Evolutionary conservation across 2,797 vertebrate genomes (phyloP).

Genomic region (Acanthopagrus latus): DNA sequence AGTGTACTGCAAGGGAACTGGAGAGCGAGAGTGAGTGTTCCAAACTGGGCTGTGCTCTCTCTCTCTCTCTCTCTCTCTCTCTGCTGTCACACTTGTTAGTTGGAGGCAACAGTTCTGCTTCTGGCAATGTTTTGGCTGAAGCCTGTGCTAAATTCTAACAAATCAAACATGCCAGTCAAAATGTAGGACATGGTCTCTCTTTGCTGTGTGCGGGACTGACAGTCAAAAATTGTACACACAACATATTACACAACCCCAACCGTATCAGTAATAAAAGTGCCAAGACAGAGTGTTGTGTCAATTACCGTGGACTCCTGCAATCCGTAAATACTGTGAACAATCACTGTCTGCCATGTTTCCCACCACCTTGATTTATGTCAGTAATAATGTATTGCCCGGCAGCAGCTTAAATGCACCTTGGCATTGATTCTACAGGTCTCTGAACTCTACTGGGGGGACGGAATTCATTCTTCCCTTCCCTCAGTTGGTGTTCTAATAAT

Average conservation of each 20-base stretch:
- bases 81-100: constrained; percentile 6
- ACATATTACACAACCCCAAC: background rate
- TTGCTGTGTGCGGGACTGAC: constrained; percentile 14
- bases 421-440: too few species aligned
- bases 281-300: background rate
- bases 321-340: background rate
- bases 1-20: constrained; percentile 3
- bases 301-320: background rate
- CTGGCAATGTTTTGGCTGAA: constrained; percentile 34
- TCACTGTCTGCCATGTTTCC: background rate
- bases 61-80: background rate
- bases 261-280: constrained; percentile 13
- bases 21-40: background rate
- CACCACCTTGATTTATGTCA: too few species aligned
- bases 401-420: too few species aligned
- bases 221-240: background rate
- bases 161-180: constrained; percentile 43
- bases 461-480: too few species aligned
- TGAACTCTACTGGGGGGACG: too few species aligned
- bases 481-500: too few species aligned
- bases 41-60: constrained; percentile 1
- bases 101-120: constrained; percentile 33
- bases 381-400: too few species aligned
- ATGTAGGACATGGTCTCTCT: background rate
- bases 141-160: constrained; percentile 16